phyloP scores from a whole-genome alignment of 2,113 vertebrate genomes.

The Tragelaphus buxtoni region DNA sequence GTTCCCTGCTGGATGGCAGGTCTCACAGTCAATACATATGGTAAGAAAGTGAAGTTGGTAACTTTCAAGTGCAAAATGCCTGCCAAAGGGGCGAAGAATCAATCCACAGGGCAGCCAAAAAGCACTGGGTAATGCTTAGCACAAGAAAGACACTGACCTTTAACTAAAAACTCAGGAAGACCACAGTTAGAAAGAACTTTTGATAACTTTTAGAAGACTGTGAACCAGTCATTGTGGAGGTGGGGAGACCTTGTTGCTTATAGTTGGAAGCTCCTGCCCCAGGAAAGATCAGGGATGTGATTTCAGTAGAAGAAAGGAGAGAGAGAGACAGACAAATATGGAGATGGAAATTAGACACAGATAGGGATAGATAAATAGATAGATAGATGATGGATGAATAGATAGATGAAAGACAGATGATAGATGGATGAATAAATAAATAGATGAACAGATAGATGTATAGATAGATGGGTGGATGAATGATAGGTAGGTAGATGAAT shows the following conservation, averaged over 20 bases:
- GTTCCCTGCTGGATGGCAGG: neutral
- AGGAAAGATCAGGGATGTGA: neutral
- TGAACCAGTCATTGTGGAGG: neutral
- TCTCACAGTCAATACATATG: fast-evolving
- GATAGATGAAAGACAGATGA: neutral
- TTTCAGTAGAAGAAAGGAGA: neutral
- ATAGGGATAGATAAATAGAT: neutral
- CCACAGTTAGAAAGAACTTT: neutral
- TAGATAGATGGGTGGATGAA: neutral
- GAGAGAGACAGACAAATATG: fast-evolving
- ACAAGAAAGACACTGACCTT: fast-evolving
- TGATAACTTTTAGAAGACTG: neutral
- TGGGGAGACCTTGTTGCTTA: no score
- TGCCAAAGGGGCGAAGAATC: no score
- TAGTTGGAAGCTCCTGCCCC: neutral
- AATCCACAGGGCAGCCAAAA: fast-evolving
- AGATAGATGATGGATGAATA: neutral
- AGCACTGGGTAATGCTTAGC: fast-evolving
- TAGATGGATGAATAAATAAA: neutral
- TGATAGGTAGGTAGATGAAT: neutral
- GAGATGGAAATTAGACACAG: neutral
- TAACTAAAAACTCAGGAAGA: neutral
- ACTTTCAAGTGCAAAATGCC: no score
- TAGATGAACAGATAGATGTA: neutral
- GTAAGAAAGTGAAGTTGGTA: fast-evolving